Base-by-base conservation (phyloP, 2,113 vertebrate genomes). In the Cavia aperea region DNA sequence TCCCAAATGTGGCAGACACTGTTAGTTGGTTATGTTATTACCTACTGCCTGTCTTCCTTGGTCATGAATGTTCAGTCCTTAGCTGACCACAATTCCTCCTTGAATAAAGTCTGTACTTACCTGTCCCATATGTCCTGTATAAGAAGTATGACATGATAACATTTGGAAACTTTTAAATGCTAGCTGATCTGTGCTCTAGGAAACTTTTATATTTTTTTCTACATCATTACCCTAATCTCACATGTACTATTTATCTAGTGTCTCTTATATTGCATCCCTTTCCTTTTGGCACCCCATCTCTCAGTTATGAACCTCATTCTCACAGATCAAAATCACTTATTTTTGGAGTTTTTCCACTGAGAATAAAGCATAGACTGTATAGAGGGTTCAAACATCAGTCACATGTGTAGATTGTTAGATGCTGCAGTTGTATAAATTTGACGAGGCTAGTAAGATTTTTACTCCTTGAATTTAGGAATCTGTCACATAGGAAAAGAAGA, bases 81-180 rank as follows among this genome's bases (percentile, higher is more conserved):
- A 73, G 49, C 36, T 66, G 51, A 26, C n/a, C 13, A 85, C 19
- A 73, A 5, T 36, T 36, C 13, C 65, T 72, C 7, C 4, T 63
- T 46, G n/a, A 87, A 60, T 84, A 85, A 73, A 86, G 31, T 3
- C 58, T 93, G 21, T 11, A 56, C 60, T 75, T 81, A 63, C 18
- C 13, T n/a, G 4, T 0, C 24, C 29, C 39, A 43, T 7, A 29
- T n/a, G 39, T 29, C 4, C 36, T 56, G 31, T 29, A 0, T 51
- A 70, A 93, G 36, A 84, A 56, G 14, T 43, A 60, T 15, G 31
- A 24, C 13, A 19, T 4, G 26, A 85, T 8, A 75, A 36, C 19
- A 46, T 89, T 36, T 4, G 36, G 60, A 16, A 73, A 86, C 26
- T 70, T 26, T 49, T 78, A 49, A 58, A 70, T 54, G 39, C 19